These are phyloP conservation scores for Periplaneta americana DNA, from an alignment of 1,140 invertebrate species.

Conservation along the genomic window DNA sequence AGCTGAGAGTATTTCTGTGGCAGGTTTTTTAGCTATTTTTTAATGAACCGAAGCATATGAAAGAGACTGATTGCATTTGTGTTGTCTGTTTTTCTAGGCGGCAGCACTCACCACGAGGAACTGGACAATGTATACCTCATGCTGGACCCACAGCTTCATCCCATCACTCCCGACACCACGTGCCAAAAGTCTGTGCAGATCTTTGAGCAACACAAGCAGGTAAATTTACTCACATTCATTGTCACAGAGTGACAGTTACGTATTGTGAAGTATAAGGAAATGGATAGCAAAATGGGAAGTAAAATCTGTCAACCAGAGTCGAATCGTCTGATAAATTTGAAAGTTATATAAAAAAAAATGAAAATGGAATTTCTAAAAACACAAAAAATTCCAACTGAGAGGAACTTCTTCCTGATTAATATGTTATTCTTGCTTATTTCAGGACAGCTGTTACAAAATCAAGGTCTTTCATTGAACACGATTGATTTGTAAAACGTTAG, in stretches of 20 bases:
- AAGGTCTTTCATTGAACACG: too few species aligned
- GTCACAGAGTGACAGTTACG: too few species aligned
- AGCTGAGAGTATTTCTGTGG: not conserved
- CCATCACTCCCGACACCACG: conserved; percentile 69
- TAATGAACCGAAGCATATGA: not conserved
- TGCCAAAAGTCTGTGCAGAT: conserved; percentile 73
- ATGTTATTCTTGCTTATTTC: too few species aligned
- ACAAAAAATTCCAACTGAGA: too few species aligned
- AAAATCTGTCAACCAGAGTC: too few species aligned
- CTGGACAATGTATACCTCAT: conserved; percentile 67
- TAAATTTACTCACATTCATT: too few species aligned
- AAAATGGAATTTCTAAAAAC: conserved; percentile 9
- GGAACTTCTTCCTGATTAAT: too few species aligned
- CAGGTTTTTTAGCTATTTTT: not conserved
- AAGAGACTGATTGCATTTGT: not conserved
- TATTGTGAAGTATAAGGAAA: too few species aligned
- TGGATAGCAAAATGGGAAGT: too few species aligned
- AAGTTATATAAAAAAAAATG: not conserved
- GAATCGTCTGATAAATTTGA: too few species aligned
- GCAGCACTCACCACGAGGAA: conserved; percentile 36
- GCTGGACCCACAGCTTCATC: conserved; percentile 71
- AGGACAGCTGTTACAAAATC: too few species aligned
- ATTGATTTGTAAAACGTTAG: too few species aligned
- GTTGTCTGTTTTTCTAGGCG: conserved; percentile 16
- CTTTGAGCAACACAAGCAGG: conserved; percentile 78